Evolutionary conservation across 2,113 vertebrate species (phyloP), one percentile per base, ranked within the genome.

Genomic region (Charina bottae): DNA sequence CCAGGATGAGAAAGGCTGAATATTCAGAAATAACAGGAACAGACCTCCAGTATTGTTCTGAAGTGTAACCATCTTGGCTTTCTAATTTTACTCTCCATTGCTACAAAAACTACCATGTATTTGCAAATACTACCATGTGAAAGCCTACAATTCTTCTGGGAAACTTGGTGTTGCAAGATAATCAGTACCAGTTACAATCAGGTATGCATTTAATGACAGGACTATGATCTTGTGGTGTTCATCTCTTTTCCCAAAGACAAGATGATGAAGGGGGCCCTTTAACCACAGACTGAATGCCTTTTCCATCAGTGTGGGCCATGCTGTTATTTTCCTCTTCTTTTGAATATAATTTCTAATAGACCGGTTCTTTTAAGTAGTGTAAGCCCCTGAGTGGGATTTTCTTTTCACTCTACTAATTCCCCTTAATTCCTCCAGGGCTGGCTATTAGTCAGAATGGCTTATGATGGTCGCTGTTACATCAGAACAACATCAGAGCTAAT

Each of bases 381-480:
- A 60, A 78, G 8, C 26, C 26, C 85, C 68, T 53, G 86, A 54
- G 42, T 54, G 17, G 72, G 72, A 78, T 78, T 78, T 78, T 42
- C 72, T 60, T 58, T 83, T 59, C n/a, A 54, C 84, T 53, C 91
- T 88, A 46, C 83, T 83, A 59, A 59, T 83, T 88, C 13, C 68
- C 21, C 53, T 8, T 49, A 53, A 88, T 83, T 92, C 26, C 19
- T 92, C 33, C 19, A 17, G 68, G 21, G 8, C 54, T 62, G 91
- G 28, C 86, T 88, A 83, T 92, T 83, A 92, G 60, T 92, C 72
- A 60, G 90, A 89, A 93, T 84, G 84, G 90, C 24, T 92, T 90
- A 42, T 91, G 62, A 89, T 88, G 1, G 12, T 90, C 24, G 12
- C 13, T n/a, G 89, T 95, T 93, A 87, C 8, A 26, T 78, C 60